Conservation (phyloP, 2,797 vertebrate species). For the Pogonophryne albipinna region DNA sequence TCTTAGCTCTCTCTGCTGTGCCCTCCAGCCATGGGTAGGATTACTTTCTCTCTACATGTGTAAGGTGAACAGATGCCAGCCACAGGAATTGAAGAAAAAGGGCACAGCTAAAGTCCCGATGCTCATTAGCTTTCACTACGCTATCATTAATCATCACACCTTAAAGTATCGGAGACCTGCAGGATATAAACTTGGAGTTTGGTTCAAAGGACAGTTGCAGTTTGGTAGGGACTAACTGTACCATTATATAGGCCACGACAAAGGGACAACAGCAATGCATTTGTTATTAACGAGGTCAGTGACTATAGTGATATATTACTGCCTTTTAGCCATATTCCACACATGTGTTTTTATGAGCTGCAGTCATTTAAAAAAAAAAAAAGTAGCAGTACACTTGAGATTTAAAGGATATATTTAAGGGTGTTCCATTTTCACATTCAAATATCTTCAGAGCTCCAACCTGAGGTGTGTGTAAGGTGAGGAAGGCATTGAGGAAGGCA, state of each 20-base stretch:
- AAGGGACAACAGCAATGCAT: constrained; percentile 27
- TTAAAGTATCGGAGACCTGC: constrained; percentile 38
- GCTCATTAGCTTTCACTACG: constrained; percentile 57
- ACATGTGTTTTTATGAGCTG: neutral
- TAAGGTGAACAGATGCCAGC: constrained; percentile 67
- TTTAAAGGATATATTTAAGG: neutral
- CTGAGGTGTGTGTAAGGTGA: constrained; percentile 8
- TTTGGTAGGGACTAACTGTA: neutral
- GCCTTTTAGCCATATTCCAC: neutral
- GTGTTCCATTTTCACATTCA: neutral
- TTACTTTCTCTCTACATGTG: constrained; percentile 49
- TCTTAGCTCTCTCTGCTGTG: constrained; percentile 23
- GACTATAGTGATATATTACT: neutral
- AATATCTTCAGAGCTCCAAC: neutral
- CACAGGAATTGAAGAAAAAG: constrained; percentile 57
- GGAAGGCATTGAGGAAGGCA: constrained; percentile 21
- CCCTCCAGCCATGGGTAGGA: constrained; percentile 46
- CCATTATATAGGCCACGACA: constrained; percentile 46
- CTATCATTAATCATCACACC: constrained; percentile 68
- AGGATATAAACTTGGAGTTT: constrained; percentile 31
- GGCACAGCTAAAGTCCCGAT: constrained; percentile 39
- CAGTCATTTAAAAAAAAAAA: neutral
- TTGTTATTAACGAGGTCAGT: constrained; percentile 38
- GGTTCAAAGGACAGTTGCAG: constrained; percentile 23
- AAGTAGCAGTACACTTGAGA: neutral